phyloP scores from a whole-genome alignment of 2,113 vertebrate genomes.

The Podarcis raffonei region DNA sequence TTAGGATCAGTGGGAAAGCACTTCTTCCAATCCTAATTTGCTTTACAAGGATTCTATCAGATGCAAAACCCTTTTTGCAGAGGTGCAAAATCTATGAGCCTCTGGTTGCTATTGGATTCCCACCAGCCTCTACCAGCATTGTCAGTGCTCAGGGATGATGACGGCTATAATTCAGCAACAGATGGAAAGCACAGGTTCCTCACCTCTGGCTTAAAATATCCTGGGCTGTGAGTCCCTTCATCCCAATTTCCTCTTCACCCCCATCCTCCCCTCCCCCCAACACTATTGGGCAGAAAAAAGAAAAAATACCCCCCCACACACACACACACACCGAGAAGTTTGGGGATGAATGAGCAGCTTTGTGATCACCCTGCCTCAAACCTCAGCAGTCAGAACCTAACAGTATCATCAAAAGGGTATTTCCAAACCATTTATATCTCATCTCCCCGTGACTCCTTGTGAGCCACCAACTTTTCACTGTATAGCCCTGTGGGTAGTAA shows the following conservation, averaged over 20 bases:
- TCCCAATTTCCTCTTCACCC: background rate
- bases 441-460: background rate
- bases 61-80: background rate
- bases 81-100: too few species aligned
- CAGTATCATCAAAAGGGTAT: background rate
- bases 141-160: too few species aligned
- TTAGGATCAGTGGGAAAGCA: background rate
- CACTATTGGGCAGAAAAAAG: background rate
- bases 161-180: too few species aligned
- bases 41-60: background rate
- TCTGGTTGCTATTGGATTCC: too few species aligned
- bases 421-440: background rate
- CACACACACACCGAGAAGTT: background rate
- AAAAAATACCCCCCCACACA: background rate
- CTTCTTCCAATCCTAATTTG: background rate
- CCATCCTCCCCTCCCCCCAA: background rate
- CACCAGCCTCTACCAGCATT: too few species aligned
- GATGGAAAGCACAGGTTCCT: too few species aligned
- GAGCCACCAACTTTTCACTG: background rate
- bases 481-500: background rate
- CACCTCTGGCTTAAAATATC: background rate
- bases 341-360: background rate
- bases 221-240: background rate
- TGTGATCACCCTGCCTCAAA: too few species aligned
- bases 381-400: background rate